phyloP scores from a whole-genome alignment of 2,797 vertebrate genomes.

The Xyrichtys novacula region DNA sequence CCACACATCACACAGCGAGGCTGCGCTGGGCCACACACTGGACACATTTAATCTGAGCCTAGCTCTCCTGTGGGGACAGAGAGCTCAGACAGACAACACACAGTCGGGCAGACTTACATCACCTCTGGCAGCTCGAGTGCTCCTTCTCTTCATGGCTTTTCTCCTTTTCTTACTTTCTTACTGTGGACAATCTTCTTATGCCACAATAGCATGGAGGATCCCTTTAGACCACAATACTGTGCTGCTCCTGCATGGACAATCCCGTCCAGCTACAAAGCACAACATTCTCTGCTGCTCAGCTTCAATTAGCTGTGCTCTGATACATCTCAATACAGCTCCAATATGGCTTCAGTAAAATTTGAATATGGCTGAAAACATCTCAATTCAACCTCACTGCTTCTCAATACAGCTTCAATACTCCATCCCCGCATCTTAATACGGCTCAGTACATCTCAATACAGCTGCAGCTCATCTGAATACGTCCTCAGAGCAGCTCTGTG shows the following conservation, averaged over 20 bases:
- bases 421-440: constrained; percentile 70
- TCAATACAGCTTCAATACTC: constrained; percentile 71
- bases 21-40: constrained; percentile 75
- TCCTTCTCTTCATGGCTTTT: constrained; percentile 72
- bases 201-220: constrained; percentile 78
- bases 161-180: constrained; percentile 72
- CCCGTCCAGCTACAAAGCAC: constrained; percentile 74
- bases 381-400: constrained; percentile 79
- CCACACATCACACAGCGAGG: constrained; percentile 64
- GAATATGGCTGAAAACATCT: constrained; percentile 83
- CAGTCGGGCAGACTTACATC: constrained; percentile 72
- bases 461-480: constrained; percentile 71
- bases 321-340: constrained; percentile 80
- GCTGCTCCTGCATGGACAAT: constrained; percentile 75
- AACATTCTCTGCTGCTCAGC: constrained; percentile 82
- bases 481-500: constrained; percentile 46
- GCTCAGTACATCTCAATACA: constrained; percentile 79
- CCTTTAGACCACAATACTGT: constrained; percentile 70
- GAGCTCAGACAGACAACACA: constrained; percentile 72
- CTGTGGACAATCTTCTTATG: constrained; percentile 78
- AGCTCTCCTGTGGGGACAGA: constrained; percentile 49
- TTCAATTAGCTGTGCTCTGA: constrained; percentile 85
- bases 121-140: constrained; percentile 76
- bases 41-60: constrained; percentile 72
- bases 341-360: constrained; percentile 69